These are phyloP conservation scores for Yponomeuta sedellus DNA, from an alignment of 2,888 invertebrate species.

Conservation along the genomic window DNA sequence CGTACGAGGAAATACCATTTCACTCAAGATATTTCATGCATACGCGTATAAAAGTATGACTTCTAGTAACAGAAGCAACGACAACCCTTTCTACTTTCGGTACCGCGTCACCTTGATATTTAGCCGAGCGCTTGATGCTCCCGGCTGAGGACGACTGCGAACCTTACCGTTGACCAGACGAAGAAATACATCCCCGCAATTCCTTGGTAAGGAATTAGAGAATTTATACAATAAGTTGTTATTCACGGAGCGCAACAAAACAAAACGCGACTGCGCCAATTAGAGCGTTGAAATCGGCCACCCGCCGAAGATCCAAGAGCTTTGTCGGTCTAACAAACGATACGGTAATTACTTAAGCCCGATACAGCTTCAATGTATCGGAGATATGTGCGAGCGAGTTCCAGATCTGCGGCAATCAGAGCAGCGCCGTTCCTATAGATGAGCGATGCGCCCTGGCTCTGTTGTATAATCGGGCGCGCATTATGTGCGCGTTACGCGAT, in stretches of 20 bases:
- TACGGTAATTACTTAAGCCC: constrained; percentile 16
- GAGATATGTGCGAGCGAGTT: constrained; percentile 36
- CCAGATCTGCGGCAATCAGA: constrained; percentile 50
- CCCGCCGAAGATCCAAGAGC: constrained; percentile 39
- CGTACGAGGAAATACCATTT: constrained; percentile 10
- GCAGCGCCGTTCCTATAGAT: constrained; percentile 35
- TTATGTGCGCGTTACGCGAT: constrained; percentile 42
- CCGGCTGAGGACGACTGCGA: constrained; percentile 46
- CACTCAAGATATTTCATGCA: not conserved
- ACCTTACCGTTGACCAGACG: constrained; percentile 3
- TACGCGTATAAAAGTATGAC: constrained; percentile 3
- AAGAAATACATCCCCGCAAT: not conserved
- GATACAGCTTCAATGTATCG: constrained; percentile 23
- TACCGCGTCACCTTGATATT: constrained; percentile 63
- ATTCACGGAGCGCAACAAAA: constrained; percentile 36
- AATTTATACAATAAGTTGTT: constrained; percentile 24
- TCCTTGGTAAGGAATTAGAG: constrained; percentile 22
- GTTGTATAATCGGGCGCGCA: constrained; percentile 47
- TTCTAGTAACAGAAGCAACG: constrained; percentile 10
- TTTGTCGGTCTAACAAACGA: constrained; percentile 18
- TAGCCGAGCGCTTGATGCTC: constrained; percentile 62
- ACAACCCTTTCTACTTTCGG: constrained; percentile 41
- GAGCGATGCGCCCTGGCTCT: constrained; percentile 32
- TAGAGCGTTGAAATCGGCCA: constrained; percentile 54
- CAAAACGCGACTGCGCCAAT: constrained; percentile 40